Evolutionary conservation across 2,888 invertebrate species (phyloP).

Genomic region (Oasisia sp.): DNA sequence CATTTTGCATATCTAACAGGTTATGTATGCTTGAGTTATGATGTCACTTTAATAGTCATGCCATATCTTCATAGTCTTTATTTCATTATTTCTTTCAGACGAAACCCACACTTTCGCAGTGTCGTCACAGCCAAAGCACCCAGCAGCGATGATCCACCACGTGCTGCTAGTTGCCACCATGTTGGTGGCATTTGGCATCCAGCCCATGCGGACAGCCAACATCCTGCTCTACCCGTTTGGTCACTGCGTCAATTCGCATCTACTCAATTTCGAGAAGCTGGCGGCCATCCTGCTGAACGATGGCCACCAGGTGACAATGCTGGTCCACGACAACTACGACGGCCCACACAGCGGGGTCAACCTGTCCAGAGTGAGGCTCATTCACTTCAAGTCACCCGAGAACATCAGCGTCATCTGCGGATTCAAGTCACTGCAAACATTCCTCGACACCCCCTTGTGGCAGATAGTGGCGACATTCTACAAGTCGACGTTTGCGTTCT

Average conservation of each 20-base stretch:
- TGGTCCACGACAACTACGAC: slow-evolving; percentile 27
- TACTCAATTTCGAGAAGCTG: slow-evolving; percentile 36
- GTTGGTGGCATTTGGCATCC: neutral
- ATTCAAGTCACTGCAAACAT: slow-evolving; percentile 27
- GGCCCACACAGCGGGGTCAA: slow-evolving; percentile 27
- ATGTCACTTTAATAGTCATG: neutral
- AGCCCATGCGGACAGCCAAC: slow-evolving; percentile 7
- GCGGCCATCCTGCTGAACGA: slow-evolving; percentile 28
- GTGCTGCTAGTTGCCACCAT: neutral
- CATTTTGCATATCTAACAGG: neutral
- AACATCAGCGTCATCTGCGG: slow-evolving; percentile 27
- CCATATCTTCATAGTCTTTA: neutral
- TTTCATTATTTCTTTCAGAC: slow-evolving; percentile 10
- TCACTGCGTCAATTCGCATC: slow-evolving; percentile 36
- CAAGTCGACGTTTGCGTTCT: slow-evolving; percentile 27
- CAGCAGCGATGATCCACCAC: neutral
- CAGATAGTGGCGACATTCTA: slow-evolving; percentile 30
- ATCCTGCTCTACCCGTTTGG: slow-evolving; percentile 34
- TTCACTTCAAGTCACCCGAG: slow-evolving; percentile 20
- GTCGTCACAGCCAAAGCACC: neutral
- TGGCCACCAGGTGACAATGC: slow-evolving; percentile 33
- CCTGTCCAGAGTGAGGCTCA: slow-evolving; percentile 20
- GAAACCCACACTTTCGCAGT: neutral
- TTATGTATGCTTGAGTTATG: neutral
- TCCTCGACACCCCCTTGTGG: slow-evolving; percentile 27